phyloP scores from a whole-genome alignment of 2,113 vertebrate species.

The Pomatostomus ruficeps region DNA sequence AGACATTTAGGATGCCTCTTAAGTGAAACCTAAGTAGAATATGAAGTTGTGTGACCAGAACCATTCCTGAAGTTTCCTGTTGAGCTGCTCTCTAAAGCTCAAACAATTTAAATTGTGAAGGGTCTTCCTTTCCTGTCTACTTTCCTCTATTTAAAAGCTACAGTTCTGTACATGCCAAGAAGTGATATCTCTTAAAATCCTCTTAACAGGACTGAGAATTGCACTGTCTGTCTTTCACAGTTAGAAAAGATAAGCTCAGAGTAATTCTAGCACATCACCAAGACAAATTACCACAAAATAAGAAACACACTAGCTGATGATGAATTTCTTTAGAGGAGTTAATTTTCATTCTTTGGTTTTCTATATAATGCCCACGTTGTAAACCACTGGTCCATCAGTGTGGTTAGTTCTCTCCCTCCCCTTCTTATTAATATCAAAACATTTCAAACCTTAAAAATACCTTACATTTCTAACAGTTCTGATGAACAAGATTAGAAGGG shows the following conservation, averaged over 20 bases:
- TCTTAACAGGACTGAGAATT: not conserved
- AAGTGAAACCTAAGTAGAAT: not conserved
- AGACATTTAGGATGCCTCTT: not conserved
- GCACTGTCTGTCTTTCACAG: not conserved
- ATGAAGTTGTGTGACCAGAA: not conserved
- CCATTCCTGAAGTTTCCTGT: not conserved
- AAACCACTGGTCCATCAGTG: not conserved
- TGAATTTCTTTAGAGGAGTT: not conserved
- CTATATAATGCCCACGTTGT: not conserved
- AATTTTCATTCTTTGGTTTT: not conserved
- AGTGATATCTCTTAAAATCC: not conserved
- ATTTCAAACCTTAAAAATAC: not conserved
- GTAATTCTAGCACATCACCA: not conserved
- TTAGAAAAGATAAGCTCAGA: not conserved
- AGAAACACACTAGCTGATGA: not conserved
- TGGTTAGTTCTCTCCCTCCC: not conserved
- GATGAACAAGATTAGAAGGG: not conserved
- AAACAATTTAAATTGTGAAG: not conserved
- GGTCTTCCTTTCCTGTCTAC: not conserved
- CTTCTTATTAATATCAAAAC: not conserved
- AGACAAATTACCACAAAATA: not conserved
- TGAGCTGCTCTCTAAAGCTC: not conserved
- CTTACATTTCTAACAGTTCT: not conserved
- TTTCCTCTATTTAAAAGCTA: not conserved
- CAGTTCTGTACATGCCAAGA: not conserved